Base-by-base conservation (phyloP, 2,113 vertebrate species). In the Nematolebias whitei region DNA sequence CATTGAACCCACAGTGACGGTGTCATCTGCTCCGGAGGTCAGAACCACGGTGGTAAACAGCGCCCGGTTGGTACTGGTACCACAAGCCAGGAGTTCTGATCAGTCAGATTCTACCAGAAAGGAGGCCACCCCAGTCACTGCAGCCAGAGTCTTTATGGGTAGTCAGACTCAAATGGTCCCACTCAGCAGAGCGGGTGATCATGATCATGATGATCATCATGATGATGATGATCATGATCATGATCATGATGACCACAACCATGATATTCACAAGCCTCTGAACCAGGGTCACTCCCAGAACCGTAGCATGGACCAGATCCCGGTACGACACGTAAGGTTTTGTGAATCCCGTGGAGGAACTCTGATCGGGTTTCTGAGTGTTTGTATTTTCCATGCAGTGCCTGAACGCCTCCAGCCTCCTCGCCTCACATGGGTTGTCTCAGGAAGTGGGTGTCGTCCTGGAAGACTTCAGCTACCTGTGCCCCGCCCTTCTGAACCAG, bases 401-500 rank as follows among this genome's bases (percentile, higher is more conserved):
- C 66, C 92, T 95, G 80, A 97, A 95, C 77, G 95, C 95, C 0
- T 95, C 96, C 59, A 92, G 77, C 73, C 80, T 99, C 70, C 93
- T 99, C 63, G 84, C 76, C 9, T 92, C 92, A 0, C 96, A 99
- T 58, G 98, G 97, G 60, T 96, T 99, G 92, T 85, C 88, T 38
- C 85, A 86, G 81, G 94, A 94, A 1, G 80, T 53, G 0, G 68
- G 74, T 2, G 59, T 99, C 75, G 93, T 92, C 58, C 75, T 90
- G 22, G 49, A 66, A 0, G 96, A 98, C 85, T 98, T 99, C 74
- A 90, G 91, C 85, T 95, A 92, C 71, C 93, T 99, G 45, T 99
- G 98, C 48, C 97, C 98, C 45, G 96, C 96, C 45, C 96, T 99
- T 41, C 93, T 99, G 79, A 92, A 94, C 81, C 98, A 98, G 88